phyloP scores from a whole-genome alignment of 37 sponge, comb jelly and placozoan species.

The Oscarella lobularis region DNA sequence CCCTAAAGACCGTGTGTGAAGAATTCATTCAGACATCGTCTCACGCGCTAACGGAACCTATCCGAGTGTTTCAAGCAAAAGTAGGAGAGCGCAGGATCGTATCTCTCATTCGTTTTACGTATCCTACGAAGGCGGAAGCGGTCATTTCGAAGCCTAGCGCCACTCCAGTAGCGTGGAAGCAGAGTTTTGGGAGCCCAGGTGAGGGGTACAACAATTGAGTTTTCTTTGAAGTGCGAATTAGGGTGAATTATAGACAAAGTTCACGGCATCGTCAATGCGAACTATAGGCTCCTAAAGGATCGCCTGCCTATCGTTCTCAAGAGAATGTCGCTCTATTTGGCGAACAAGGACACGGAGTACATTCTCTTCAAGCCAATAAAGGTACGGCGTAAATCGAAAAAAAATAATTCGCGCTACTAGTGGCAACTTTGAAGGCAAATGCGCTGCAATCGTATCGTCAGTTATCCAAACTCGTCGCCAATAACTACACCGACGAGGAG shows the following conservation, averaged over 20 bases:
- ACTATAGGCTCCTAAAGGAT: conserved; percentile 26
- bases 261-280: conserved; percentile 44
- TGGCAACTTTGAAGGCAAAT: too few species aligned
- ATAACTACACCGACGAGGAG: conserved; percentile 68
- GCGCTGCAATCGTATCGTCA: conserved; percentile 34
- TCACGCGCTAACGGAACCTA: conserved; percentile 19
- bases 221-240: too few species aligned
- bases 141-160: too few species aligned
- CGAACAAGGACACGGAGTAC: conserved; percentile 86
- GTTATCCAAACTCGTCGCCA: conserved; percentile 29
- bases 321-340: conserved; percentile 70
- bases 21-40: conserved; percentile 53
- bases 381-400: conserved; percentile 34
- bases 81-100: not conserved
- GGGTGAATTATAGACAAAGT: conserved; percentile 37
- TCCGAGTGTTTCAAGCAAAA: conserved; percentile 45
- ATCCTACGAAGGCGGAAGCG: too few species aligned
- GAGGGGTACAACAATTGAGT: too few species aligned
- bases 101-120: not conserved
- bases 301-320: conserved; percentile 41
- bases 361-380: conserved; percentile 91
- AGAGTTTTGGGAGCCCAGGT: too few species aligned
- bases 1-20: conserved; percentile 64
- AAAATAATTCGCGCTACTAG: too few species aligned
- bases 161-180: too few species aligned